These are phyloP conservation scores for Luehdorfia chinensis DNA, from an alignment of 1,140 invertebrate species.

Conservation along the genomic window DNA sequence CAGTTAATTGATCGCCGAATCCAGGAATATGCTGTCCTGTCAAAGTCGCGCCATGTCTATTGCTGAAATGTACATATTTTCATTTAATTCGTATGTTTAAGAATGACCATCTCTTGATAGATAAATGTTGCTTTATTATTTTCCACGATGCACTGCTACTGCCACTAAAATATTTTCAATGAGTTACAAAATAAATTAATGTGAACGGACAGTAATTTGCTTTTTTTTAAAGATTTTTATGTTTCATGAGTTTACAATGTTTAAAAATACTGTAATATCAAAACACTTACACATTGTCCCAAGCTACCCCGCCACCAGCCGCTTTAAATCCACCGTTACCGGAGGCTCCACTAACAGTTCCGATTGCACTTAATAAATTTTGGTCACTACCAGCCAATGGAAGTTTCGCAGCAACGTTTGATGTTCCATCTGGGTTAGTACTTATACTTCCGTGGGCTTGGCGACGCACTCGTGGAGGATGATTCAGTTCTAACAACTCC, in stretches of 20 bases:
- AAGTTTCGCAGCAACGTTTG: slow-evolving; percentile 30
- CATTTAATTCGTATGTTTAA: slow-evolving; percentile 3
- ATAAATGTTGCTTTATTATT: not conserved
- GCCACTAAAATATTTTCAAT: not conserved
- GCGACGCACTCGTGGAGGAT: slow-evolving; percentile 24
- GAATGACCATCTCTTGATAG: not conserved
- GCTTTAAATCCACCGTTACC: slow-evolving; percentile 22
- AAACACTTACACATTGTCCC: slow-evolving; percentile 41
- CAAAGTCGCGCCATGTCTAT: slow-evolving; percentile 31
- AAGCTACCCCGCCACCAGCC: slow-evolving; percentile 31
- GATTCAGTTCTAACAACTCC: slow-evolving; percentile 6
- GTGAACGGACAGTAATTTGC: too few species aligned
- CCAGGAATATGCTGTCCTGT: slow-evolving; percentile 31
- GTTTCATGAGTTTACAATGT: not conserved
- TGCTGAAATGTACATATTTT: too few species aligned
- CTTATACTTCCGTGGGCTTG: slow-evolving; percentile 28
- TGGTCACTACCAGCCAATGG: slow-evolving; percentile 34
- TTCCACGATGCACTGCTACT: not conserved
- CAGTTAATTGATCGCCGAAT: slow-evolving; percentile 36
- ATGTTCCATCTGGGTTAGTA: slow-evolving; percentile 34
- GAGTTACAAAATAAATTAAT: not conserved
- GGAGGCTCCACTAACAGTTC: slow-evolving; percentile 17
- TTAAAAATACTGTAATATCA: slow-evolving; percentile 3
- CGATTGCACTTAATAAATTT: slow-evolving; percentile 39
- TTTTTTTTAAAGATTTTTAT: not conserved